Evolutionary conservation across 2,113 vertebrate genomes (phyloP).

Genomic region (Callochromis pleurospilus): DNA sequence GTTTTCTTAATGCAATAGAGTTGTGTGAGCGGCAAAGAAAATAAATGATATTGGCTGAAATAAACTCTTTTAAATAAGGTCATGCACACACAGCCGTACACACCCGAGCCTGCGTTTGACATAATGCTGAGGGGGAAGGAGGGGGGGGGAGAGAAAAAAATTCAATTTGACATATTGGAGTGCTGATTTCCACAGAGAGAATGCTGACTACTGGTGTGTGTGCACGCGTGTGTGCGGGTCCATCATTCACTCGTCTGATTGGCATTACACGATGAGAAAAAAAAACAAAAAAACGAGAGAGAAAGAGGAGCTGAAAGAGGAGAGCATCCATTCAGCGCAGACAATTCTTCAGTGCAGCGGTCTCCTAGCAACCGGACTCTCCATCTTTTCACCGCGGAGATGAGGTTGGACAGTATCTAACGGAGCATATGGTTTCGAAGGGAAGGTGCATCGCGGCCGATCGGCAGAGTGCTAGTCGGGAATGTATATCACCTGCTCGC

Average conservation of each 20-base stretch:
- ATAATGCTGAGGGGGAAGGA: background rate
- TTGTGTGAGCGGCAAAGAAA: slow-evolving; percentile 28
- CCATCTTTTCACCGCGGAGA: slow-evolving; percentile 38
- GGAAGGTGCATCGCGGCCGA: slow-evolving; percentile 25
- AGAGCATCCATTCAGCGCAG: slow-evolving; percentile 40
- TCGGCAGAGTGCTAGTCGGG: background rate
- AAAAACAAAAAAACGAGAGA: background rate
- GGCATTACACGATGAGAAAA: slow-evolving; percentile 13
- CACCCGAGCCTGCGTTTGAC: slow-evolving; percentile 13
- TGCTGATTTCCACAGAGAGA: slow-evolving; percentile 51
- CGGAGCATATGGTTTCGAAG: slow-evolving; percentile 57
- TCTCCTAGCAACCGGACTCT: slow-evolving; percentile 69
- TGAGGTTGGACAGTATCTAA: slow-evolving; percentile 54
- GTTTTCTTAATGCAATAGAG: slow-evolving; percentile 43
- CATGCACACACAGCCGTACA: slow-evolving; percentile 2
- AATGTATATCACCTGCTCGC: slow-evolving; percentile 62
- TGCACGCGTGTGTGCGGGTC: background rate
- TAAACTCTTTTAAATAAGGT: slow-evolving; percentile 54
- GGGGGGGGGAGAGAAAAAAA: slow-evolving; percentile 5
- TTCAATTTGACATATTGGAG: slow-evolving; percentile 65
- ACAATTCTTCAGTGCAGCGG: slow-evolving; percentile 45
- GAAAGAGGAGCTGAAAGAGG: background rate
- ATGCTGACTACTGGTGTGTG: slow-evolving; percentile 19
- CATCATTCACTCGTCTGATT: slow-evolving; percentile 51
- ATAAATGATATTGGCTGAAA: slow-evolving; percentile 52